Base-by-base conservation (phyloP, 2,113 vertebrate species). In the Numenius arquata region DNA sequence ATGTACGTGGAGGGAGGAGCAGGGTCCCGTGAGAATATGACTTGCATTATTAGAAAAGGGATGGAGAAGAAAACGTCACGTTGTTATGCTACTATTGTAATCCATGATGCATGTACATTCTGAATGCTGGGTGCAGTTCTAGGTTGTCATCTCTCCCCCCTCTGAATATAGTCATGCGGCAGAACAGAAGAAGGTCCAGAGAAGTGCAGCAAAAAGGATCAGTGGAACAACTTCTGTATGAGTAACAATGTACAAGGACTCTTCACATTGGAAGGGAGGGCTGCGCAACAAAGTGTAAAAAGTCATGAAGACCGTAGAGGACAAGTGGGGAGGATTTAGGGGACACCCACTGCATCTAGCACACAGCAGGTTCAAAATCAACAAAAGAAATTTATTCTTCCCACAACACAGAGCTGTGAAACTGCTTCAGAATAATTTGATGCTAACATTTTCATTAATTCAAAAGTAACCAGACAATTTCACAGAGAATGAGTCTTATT, bases 271-370 rank as follows among this genome's bases (percentile, higher is more conserved):
- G 18, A n/a, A 53, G 21, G 34, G 25, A 52, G 34, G 27, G 25
- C 5, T 5, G 52, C 2, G 5, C 10, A 4, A 5, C 38, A 58
- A 25, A 21, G 3, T 0, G 0, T 43, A 1, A 45, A 5, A 88
- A 78, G 36, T 70, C 36, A 16, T 12, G 43, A 50, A 7, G 18
- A 56, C 12, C 27, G 5, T 1, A 20, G 83, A 55, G 19, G 40
- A 20, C 21, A 10, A 13, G 17, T 20, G 2, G 8, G 30, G 23
- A 21, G 6, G 5, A 6, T 40, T 34, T 40, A 20, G 14, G 25
- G 43, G n/a, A 38, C n/a, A 45, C 15, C 11, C n/a, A 27, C 34
- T 72, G 68, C 17, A 58, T 13, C 40, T 41, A 26, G 30, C 41
- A 40, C 61, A 85, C 32, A 25, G 18, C 32, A 65, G 23, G 40